Conservation (phyloP, 2,888 invertebrate species). For the Diabrotica balteata region DNA sequence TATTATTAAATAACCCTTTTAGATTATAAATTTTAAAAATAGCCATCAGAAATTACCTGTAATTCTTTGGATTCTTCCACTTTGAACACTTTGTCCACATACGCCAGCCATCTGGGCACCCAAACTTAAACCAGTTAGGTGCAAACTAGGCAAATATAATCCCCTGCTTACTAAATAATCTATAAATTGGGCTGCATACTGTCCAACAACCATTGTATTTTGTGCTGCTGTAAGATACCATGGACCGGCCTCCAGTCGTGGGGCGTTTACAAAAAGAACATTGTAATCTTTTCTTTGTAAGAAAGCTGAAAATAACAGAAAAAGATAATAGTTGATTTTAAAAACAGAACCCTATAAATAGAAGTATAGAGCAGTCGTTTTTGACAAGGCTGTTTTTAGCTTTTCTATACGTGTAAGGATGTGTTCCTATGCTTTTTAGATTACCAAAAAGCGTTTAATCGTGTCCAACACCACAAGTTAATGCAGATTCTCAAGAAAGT, state of each 20-base stretch:
- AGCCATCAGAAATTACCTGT: slow-evolving; percentile 59
- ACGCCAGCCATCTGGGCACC: slow-evolving; percentile 73
- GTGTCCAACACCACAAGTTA: too few species aligned
- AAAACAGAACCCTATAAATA: too few species aligned
- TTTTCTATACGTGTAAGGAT: too few species aligned
- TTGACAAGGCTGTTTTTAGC: too few species aligned
- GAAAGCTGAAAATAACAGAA: slow-evolving; percentile 60
- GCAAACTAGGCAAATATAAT: slow-evolving; percentile 64
- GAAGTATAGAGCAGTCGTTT: too few species aligned
- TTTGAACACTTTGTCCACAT: slow-evolving; percentile 64
- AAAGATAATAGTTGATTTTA: neutral
- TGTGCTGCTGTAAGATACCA: slow-evolving; percentile 68
- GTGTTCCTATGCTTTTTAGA: too few species aligned
- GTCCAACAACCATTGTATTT: slow-evolving; percentile 69
- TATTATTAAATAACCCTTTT: too few species aligned
- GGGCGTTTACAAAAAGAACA: slow-evolving; percentile 67
- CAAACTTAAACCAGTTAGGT: slow-evolving; percentile 69
- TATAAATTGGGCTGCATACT: slow-evolving; percentile 66
- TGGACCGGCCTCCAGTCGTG: slow-evolving; percentile 67
- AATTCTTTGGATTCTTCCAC: slow-evolving; percentile 66
- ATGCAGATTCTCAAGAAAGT: too few species aligned
- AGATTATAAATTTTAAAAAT: too few species aligned
- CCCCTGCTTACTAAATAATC: slow-evolving; percentile 69
- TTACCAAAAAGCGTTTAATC: too few species aligned
- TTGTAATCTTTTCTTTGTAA: slow-evolving; percentile 67